Base-by-base conservation (phyloP, 2,113 vertebrate species). In the Ameiurus melas region DNA sequence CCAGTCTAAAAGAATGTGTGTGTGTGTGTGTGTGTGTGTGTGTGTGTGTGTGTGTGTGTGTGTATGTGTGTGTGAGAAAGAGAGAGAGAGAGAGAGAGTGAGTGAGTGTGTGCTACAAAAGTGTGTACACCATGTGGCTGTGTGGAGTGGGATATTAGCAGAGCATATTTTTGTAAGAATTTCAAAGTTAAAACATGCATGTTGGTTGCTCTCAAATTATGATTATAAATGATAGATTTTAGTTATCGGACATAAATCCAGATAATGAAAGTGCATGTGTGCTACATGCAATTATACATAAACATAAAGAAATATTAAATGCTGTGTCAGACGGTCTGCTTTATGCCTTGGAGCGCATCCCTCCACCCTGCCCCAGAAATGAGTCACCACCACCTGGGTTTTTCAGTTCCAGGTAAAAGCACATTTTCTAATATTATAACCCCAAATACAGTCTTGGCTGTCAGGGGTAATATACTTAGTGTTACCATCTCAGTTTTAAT, bases 371-470 rank as follows among this genome's bases (percentile, higher is more conserved):
- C 68, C 47, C 57, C 81, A 88, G 27, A 87, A 75, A 83, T 88
- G 68, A 88, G 43, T 88, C 77, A 87, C 86, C 86, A 77, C 82
- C 70, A 78, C 25, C 57, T 84, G 68, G 43, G 57, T 88, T 84
- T 84, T 88, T 51, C 58, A 68, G 87, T 78, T 88, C 43, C 57
- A 88, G 82, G 82, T 88, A 84, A 84, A 51, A 68, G 78, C 53
- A 47, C 43, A 64, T 43, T 78, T 84, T 58, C 82, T 30, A 78
- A 64, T 36, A 78, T 58, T 58, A 75, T 62, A 62, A 53, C 4
- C 13, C 22, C 71, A 53, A 84, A 88, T 88, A 82, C 5, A 36
- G 6, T 78, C n/a, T n/a, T 84, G 57, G 13, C 81, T 53, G 39
- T 75, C 80, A 30, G 27, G 58, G 51, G 19, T 36, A 64, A 88